Evolutionary conservation across 2,113 vertebrate species (phyloP), one percentile per base, ranked within the genome.

Genomic region (Hemibagrus wyckioides): DNA sequence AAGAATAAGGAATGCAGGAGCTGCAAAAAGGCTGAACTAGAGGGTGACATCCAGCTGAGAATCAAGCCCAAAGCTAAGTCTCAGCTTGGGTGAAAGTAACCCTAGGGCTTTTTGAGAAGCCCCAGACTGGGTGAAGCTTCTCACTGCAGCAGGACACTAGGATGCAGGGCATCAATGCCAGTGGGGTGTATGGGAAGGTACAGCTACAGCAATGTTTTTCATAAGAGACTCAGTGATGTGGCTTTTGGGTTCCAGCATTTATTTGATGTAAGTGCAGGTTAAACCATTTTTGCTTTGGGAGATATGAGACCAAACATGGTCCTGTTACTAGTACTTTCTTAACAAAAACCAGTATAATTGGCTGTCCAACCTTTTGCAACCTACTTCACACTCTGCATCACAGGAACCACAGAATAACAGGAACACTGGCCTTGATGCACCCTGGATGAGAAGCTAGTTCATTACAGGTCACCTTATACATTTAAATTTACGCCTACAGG

Each of bases 1-100:
- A 89, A 71, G 41, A 50, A 44, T 13, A 15, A 50, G 73, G 21
- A 36, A 75, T 88, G 82, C 69, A 88, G 75, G 17, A 84, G 39
- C 87, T 54, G 73, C 28, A 25, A 77, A 11, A 36, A 52, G 30
- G 17, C 1, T 36, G 77, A 56, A 57, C 52, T 80, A 56, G 6
- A 54, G 61, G 39, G 81, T 83, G 41, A 30, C 41, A 83, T 83
- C 4, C 39, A 83, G 23, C 39, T 44, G 57, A 25, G 41, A 63
- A 44, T 28, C 7, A 67, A 67, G 48, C 33, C 41, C 48, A 83
- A 77, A 50, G 14, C 48, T 52, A 79, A 79, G 30, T 23, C 3
- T 80, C 30, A 56, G 15, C 77, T 80, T 11, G 19, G 30, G 52
- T 80, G 30, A 80, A 36, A 56, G 52, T 13, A 36, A 36, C 30